A percentile compares a stretch with the other conserved stretches of the same genome.
Evolutionary conservation across 2,797 vertebrate species (phyloP).

Genomic region (Galagoides demidoff): DNA sequence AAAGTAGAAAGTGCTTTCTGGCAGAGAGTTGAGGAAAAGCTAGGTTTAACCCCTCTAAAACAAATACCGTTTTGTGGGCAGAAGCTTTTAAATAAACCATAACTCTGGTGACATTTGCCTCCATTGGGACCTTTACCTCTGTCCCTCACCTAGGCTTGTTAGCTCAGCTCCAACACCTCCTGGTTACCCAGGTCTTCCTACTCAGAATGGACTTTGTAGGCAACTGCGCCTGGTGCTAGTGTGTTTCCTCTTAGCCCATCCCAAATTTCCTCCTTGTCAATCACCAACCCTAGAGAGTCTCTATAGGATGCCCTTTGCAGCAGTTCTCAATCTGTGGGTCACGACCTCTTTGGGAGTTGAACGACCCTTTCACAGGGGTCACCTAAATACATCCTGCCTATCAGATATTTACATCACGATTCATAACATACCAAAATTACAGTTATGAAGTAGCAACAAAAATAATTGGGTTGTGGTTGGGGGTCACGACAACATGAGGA

Average conservation of each 20-base stretch:
- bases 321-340: too few species aligned
- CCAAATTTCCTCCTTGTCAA: not conserved
- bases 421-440: too few species aligned
- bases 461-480: too few species aligned
- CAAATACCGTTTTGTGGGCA: not conserved
- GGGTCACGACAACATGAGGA: too few species aligned
- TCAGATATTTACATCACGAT: too few species aligned
- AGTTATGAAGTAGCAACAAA: too few species aligned
- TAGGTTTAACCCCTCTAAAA: conserved; percentile 55
- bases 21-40: not conserved
- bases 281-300: not conserved
- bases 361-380: too few species aligned
- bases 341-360: too few species aligned
- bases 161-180: not conserved
- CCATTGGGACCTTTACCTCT: not conserved
- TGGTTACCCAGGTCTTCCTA: not conserved
- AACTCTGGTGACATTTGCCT: not conserved
- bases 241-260: not conserved
- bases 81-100: conserved; percentile 34
- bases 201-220: not conserved
- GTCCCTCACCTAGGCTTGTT: not conserved
- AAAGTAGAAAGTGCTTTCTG: conserved; percentile 25
- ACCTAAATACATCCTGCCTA: too few species aligned
- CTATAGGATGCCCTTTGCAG: not conserved
- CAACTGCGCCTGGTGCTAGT: not conserved